These are phyloP conservation scores for Gallinago undulata DNA, from an alignment of 2,113 vertebrate genomes.

Conservation along the genomic window DNA sequence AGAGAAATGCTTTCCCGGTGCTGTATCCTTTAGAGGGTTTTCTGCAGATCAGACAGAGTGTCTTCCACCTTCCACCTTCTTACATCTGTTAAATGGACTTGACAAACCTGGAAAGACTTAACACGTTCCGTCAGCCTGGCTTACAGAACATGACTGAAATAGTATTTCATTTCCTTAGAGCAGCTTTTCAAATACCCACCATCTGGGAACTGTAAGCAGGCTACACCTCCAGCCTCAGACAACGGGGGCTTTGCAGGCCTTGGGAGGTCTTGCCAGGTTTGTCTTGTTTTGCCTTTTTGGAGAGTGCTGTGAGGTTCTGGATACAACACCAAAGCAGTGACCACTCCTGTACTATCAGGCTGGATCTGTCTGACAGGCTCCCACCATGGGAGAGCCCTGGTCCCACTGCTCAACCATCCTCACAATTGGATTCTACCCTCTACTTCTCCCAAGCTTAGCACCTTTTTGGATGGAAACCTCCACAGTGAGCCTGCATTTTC, in stretches of 20 bases:
- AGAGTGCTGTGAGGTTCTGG: background rate
- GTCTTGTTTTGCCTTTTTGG: background rate
- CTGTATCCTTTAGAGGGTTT: background rate
- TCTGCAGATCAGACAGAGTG: background rate
- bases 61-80: background rate
- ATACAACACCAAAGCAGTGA: background rate
- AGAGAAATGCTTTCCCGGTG: background rate
- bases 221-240: background rate
- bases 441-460: background rate
- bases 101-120: background rate
- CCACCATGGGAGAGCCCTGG: background rate
- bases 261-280: accelerated
- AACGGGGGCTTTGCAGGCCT: background rate
- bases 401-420: background rate
- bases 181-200: background rate
- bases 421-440: background rate
- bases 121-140: background rate
- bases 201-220: background rate
- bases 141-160: background rate
- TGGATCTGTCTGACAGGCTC: background rate
- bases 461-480: background rate
- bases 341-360: background rate
- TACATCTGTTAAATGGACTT: background rate
- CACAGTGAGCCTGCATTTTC: background rate
- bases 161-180: background rate